These are phyloP conservation scores for Aleiodes alternator DNA, from an alignment of 2,888 invertebrate genomes.

Conservation along the genomic window DNA sequence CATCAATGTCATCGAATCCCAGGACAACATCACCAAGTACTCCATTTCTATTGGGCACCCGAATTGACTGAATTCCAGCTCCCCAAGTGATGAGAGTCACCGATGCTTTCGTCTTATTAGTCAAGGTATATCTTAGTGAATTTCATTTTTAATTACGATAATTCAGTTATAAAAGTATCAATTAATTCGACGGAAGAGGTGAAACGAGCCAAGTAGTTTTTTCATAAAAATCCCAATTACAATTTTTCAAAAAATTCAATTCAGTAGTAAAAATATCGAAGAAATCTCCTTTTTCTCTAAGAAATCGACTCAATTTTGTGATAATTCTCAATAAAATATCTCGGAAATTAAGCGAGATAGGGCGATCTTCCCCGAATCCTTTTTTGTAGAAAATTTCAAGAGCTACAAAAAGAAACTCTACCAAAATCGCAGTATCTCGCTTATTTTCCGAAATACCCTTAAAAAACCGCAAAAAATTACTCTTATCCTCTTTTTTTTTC, in stretches of 20 bases:
- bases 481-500: too few species aligned
- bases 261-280: too few species aligned
- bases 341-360: neutral
- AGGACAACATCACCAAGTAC: constrained; percentile 77
- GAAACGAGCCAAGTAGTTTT: too few species aligned
- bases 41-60: constrained; percentile 76
- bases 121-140: constrained; percentile 74
- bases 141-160: constrained; percentile 46
- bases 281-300: too few species aligned
- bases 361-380: neutral
- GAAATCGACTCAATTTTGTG: neutral
- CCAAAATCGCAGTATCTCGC: neutral
- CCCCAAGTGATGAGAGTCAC: constrained; percentile 77
- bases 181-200: too few species aligned
- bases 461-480: too few species aligned
- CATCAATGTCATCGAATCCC: constrained; percentile 77
- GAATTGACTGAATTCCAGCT: constrained; percentile 77
- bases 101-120: constrained; percentile 73
- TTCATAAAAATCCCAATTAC: too few species aligned
- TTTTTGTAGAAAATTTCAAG: neutral
- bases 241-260: too few species aligned
- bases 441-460: too few species aligned
- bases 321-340: neutral
- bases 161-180: neutral
- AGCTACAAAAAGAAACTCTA: too few species aligned